These are phyloP conservation scores for Aricia agestis DNA, from an alignment of 1,140 invertebrate species.

Conservation along the genomic window DNA sequence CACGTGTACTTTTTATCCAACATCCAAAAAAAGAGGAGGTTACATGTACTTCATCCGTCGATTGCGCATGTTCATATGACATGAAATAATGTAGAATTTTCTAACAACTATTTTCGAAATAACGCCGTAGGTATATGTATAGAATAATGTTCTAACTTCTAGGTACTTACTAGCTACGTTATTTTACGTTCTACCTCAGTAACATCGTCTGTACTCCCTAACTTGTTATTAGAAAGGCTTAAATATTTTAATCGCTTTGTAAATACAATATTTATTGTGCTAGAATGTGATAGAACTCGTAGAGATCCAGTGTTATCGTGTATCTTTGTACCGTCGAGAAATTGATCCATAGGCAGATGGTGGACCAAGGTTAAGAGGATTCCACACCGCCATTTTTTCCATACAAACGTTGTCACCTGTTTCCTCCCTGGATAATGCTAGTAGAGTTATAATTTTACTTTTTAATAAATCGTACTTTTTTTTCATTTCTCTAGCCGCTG, in stretches of 20 bases:
- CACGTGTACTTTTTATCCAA: too few relatives aligned
- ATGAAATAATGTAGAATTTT: background rate
- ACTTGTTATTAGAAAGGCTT: background rate
- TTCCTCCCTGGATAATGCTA: too few relatives aligned
- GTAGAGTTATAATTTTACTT: too few relatives aligned
- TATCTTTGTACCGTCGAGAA: background rate
- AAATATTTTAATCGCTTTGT: conserved; percentile 14
- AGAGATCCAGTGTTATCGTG: conserved; percentile 10
- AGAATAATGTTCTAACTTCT: conserved; percentile 26
- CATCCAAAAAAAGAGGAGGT: too few relatives aligned
- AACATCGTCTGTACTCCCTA: conserved; percentile 16
- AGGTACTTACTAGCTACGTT: conserved; percentile 49
- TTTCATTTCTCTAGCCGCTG: too few relatives aligned
- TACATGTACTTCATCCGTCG: too few relatives aligned
- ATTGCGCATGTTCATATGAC: background rate
- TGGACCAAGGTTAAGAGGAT: too few relatives aligned
- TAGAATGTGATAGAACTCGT: conserved; percentile 17
- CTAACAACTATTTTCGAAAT: background rate
- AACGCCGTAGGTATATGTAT: background rate
- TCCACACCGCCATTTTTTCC: too few relatives aligned
- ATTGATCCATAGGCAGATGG: too few relatives aligned
- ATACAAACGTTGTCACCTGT: too few relatives aligned
- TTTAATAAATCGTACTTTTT: too few relatives aligned
- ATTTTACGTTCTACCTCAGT: conserved; percentile 56
- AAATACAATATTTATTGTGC: conserved; percentile 28